phyloP scores from a whole-genome alignment of 2,113 vertebrate species.

The Sphyrna mokarran region DNA sequence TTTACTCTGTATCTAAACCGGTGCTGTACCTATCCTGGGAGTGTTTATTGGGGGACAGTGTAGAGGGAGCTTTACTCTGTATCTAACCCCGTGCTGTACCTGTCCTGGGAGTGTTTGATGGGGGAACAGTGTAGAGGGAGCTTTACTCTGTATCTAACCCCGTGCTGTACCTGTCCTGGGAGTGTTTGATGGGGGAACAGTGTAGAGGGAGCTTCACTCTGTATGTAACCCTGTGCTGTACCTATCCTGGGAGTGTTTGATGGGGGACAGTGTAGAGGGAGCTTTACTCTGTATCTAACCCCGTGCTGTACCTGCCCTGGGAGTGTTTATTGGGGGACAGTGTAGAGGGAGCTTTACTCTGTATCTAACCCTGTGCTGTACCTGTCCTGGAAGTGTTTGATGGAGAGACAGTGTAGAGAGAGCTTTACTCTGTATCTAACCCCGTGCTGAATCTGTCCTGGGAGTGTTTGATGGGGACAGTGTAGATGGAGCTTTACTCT shows the following conservation, averaged over 20 bases:
- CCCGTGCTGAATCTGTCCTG: too few species aligned
- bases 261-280: background rate
- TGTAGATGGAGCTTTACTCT: background rate
- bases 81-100: background rate
- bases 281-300: background rate
- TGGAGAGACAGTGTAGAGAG: too few species aligned
- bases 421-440: too few species aligned
- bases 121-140: constrained; percentile 31
- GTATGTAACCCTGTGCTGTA: too few species aligned
- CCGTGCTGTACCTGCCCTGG: background rate
- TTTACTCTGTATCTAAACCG: background rate
- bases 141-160: too few species aligned
- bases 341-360: background rate
- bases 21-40: background rate
- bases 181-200: too few species aligned
- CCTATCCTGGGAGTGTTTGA: too few species aligned
- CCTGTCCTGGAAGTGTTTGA: too few species aligned
- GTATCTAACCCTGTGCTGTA: too few species aligned
- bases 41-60: background rate
- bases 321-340: background rate
- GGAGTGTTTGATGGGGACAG: too few species aligned
- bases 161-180: too few species aligned
- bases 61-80: background rate
- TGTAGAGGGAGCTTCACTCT: too few species aligned
- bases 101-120: background rate